Percentiles rank a stretch among this genome's conserved stretches.
phyloP scores from a whole-genome alignment of 2,888 invertebrate species.

The Alitta virens region DNA sequence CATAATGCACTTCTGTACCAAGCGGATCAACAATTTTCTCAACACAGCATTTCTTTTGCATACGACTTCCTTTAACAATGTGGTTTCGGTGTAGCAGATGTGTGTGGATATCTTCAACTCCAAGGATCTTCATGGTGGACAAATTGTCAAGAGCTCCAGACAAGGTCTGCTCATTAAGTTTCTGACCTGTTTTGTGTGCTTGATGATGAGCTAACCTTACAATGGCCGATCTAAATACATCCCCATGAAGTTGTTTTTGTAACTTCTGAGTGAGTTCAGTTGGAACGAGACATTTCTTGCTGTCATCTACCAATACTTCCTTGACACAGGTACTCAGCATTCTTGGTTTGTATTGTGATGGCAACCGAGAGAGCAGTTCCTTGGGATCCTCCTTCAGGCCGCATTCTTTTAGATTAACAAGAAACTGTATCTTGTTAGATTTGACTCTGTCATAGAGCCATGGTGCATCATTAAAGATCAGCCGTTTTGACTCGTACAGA shows the following conservation, averaged over 20 bases:
- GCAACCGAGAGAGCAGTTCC: conserved; percentile 23
- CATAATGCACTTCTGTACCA: neutral
- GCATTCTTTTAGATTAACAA: conserved; percentile 23
- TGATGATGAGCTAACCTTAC: conserved; percentile 24
- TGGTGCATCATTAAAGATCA: conserved; percentile 29
- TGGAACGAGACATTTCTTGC: neutral
- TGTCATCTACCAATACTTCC: conserved; percentile 26
- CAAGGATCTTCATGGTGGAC: conserved; percentile 22
- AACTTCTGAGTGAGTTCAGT: conserved; percentile 23
- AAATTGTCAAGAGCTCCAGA: conserved; percentile 20
- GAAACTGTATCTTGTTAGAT: conserved; percentile 23
- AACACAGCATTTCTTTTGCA: conserved; percentile 25
- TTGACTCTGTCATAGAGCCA: conserved; percentile 26
- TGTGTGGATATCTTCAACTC: conserved; percentile 19
- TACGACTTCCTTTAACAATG: conserved; percentile 21
- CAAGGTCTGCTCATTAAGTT: conserved; percentile 17
- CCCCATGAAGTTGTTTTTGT: conserved; percentile 12
- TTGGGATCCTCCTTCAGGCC: conserved; percentile 17
- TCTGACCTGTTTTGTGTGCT: conserved; percentile 11
- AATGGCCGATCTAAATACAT: conserved; percentile 21
- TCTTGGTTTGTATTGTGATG: conserved; percentile 25
- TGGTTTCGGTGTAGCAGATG: conserved; percentile 19
- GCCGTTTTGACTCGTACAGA: conserved; percentile 15
- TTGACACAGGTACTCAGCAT: conserved; percentile 30
- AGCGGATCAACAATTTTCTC: conserved; percentile 6